Percentiles rank a stretch among this genome's conserved stretches.
phyloP scores from a whole-genome alignment of 2,113 vertebrate genomes.

The human (Homo sapiens) region DNA sequence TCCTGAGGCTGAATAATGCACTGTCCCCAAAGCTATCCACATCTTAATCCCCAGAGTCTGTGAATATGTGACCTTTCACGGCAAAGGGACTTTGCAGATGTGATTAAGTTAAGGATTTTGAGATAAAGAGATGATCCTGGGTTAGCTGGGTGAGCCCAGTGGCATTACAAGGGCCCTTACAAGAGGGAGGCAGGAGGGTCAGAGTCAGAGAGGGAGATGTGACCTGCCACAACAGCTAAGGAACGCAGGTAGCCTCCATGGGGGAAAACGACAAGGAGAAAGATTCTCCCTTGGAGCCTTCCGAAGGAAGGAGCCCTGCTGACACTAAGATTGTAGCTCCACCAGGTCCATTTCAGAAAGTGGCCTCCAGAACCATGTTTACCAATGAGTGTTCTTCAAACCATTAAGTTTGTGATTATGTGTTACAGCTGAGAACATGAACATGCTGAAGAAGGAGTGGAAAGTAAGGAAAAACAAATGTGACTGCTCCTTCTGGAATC shows the following conservation, averaged over 20 bases:
- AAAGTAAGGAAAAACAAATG: rapidly evolving
- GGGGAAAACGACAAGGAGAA: rapidly evolving
- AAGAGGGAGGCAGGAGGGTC: neutral
- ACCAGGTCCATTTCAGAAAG: neutral
- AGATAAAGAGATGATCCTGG: neutral
- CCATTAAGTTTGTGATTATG: too few species aligned
- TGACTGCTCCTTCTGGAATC: neutral
- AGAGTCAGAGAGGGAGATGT: neutral
- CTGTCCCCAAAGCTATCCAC: rapidly evolving
- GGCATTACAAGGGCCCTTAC: neutral
- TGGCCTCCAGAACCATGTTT: neutral
- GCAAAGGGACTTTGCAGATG: neutral
- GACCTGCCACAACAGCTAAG: neutral
- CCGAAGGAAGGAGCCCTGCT: too few species aligned
- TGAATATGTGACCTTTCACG: rapidly evolving
- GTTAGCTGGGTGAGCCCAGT: rapidly evolving
- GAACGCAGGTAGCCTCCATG: rapidly evolving
- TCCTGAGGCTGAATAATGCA: rapidly evolving
- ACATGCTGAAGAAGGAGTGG: rapidly evolving
- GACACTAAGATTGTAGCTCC: rapidly evolving
- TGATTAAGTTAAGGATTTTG: neutral
- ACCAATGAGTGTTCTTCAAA: rapidly evolving
- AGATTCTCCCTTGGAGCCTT: rapidly evolving
- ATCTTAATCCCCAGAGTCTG: neutral
- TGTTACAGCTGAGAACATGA: neutral